Conservation (phyloP, 2,797 vertebrate genomes). For the Phrynocephalus guinanensis region DNA sequence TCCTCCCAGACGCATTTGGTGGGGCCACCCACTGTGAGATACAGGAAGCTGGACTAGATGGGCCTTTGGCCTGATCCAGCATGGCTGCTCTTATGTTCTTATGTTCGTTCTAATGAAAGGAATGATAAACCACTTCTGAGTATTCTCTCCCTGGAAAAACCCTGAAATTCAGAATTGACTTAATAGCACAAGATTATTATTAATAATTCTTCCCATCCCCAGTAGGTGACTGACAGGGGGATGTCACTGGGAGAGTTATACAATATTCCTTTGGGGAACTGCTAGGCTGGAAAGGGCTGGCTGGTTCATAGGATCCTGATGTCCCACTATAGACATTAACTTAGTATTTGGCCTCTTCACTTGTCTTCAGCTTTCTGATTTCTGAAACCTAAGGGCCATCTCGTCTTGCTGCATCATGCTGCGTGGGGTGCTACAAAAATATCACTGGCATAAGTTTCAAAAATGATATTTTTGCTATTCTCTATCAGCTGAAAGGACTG, state of each 20-base stretch:
- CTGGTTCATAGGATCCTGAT: neutral
- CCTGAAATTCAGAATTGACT: too few relatives aligned
- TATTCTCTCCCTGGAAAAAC: too few relatives aligned
- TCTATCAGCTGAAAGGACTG: neutral
- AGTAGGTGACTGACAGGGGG: neutral
- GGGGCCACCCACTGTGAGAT: too few relatives aligned
- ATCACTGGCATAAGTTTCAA: neutral
- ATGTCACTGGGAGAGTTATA: neutral
- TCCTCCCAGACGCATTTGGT: too few relatives aligned
- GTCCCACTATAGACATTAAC: neutral
- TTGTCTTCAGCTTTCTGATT: conserved; percentile 11
- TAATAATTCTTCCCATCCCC: neutral
- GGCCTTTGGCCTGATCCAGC: too few relatives aligned
- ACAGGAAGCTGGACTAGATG: too few relatives aligned
- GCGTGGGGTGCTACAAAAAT: neutral
- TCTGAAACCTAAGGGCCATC: conserved; percentile 20
- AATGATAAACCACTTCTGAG: too few relatives aligned
- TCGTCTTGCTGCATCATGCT: conserved; percentile 11
- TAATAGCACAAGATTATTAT: too few relatives aligned
- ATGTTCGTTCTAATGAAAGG: too few relatives aligned
- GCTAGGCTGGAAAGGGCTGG: neutral
- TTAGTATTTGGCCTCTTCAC: neutral
- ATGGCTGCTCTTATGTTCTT: too few relatives aligned
- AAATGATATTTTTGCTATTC: neutral
- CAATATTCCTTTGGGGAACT: neutral